These are phyloP conservation scores for Columba livia DNA, from an alignment of 2,113 vertebrate species.

Conservation along the genomic window DNA sequence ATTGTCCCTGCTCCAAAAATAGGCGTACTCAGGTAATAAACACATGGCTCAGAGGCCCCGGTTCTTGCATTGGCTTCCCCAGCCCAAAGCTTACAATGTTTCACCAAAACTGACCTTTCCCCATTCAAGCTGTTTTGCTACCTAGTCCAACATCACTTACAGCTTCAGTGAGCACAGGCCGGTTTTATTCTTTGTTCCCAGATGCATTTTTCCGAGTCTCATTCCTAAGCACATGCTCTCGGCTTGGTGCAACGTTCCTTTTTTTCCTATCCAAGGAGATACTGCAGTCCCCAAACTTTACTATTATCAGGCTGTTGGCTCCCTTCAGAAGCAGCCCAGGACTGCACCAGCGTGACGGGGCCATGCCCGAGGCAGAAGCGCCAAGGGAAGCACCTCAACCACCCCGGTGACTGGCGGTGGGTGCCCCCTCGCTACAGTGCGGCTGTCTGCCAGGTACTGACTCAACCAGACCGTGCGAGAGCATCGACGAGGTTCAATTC, in stretches of 20 bases:
- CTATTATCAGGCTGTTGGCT: background rate
- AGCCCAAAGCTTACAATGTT: rapidly evolving
- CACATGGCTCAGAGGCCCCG: rapidly evolving
- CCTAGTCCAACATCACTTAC: background rate
- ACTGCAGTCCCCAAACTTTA: background rate
- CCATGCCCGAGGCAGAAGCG: background rate
- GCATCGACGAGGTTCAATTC: rapidly evolving
- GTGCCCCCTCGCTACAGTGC: background rate
- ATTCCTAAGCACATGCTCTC: background rate
- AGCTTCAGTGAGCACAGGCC: rapidly evolving
- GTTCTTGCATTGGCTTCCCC: background rate
- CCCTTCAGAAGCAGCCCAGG: background rate
- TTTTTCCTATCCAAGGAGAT: background rate
- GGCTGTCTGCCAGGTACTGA: background rate
- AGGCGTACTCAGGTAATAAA: background rate
- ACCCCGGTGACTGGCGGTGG: background rate
- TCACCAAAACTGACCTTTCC: too few species aligned
- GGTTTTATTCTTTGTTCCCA: conserved; percentile 19
- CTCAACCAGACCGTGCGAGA: background rate
- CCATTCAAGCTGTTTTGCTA: background rate
- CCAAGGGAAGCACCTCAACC: background rate
- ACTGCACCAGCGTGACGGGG: background rate
- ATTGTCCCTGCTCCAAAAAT: background rate
- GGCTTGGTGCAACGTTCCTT: background rate
- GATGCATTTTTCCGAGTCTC: background rate